Percentiles rank a stretch among this genome's conserved stretches.
These are phyloP conservation scores for Tipula helvola DNA, from an alignment of 2,888 invertebrate genomes.

Conservation along the genomic window DNA sequence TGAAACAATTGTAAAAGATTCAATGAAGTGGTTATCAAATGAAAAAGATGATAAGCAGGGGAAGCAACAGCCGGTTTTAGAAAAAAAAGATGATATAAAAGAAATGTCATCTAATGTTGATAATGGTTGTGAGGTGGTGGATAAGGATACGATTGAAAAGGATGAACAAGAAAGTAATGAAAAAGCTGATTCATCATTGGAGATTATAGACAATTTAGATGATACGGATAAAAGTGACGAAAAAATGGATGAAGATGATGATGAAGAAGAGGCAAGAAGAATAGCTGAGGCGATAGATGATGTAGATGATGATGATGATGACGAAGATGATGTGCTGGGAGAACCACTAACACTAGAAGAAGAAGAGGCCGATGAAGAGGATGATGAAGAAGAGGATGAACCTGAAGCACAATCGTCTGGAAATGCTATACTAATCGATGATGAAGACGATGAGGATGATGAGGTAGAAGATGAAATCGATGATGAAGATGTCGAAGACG, in stretches of 20 bases:
- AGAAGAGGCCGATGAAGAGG: neutral
- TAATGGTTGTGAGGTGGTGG: neutral
- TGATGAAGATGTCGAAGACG: neutral
- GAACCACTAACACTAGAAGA: neutral
- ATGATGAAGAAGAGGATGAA: neutral
- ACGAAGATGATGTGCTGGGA: neutral
- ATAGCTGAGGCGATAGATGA: neutral
- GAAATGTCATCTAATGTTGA: neutral
- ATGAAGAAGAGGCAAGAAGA: neutral
- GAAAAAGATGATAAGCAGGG: neutral
- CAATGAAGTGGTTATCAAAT: neutral
- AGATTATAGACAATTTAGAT: neutral
- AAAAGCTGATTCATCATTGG: neutral
- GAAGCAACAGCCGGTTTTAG: neutral
- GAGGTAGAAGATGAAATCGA: neutral
- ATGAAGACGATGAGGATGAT: neutral
- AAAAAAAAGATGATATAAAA: neutral
- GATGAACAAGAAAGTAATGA: neutral
- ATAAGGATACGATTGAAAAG: neutral
- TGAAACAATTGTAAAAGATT: neutral
- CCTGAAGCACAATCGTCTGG: neutral
- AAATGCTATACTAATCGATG: neutral
- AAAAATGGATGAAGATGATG: neutral
- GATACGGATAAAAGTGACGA: neutral
- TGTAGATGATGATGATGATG: neutral